phyloP scores from a whole-genome alignment of 1,140 invertebrate species.

The Caenorhabditis tropicalis region DNA sequence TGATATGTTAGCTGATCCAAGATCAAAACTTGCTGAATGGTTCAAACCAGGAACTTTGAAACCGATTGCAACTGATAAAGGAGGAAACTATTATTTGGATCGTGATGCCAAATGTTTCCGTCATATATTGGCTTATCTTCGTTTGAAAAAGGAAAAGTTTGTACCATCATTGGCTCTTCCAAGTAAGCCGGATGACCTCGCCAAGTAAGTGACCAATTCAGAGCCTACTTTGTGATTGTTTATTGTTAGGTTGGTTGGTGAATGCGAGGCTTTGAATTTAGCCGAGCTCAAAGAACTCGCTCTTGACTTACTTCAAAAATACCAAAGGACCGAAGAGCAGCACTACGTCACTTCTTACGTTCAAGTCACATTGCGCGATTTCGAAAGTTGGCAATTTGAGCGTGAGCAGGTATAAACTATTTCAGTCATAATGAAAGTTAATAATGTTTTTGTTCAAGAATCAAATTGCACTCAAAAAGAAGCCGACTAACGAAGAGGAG shows the following conservation, averaged over 20 bases:
- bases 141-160: slow-evolving; percentile 70
- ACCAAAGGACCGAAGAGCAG: slow-evolving; percentile 69
- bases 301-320: slow-evolving; percentile 69
- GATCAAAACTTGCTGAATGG: slow-evolving; percentile 67
- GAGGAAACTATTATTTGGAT: slow-evolving; percentile 68
- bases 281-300: slow-evolving; percentile 68
- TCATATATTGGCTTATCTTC: slow-evolving; percentile 69
- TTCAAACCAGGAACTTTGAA: slow-evolving; percentile 62
- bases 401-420: slow-evolving; percentile 65
- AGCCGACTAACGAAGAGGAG: slow-evolving; percentile 55
- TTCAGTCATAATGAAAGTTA: no score
- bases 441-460: no score
- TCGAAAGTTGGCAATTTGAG: slow-evolving; percentile 71
- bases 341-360: slow-evolving; percentile 70
- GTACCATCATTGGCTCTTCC: slow-evolving; percentile 67
- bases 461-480: slow-evolving; percentile 58
- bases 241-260: slow-evolving; percentile 65
- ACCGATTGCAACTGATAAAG: slow-evolving; percentile 68
- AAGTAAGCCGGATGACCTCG: slow-evolving; percentile 71
- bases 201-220: slow-evolving; percentile 59
- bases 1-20: slow-evolving; percentile 68
- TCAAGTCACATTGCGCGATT: slow-evolving; percentile 66
- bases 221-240: not conserved
- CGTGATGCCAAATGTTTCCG: slow-evolving; percentile 69
- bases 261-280: slow-evolving; percentile 70